These are phyloP conservation scores for Tyria jacobaeae DNA, from an alignment of 2,888 invertebrate genomes.

Conservation along the genomic window DNA sequence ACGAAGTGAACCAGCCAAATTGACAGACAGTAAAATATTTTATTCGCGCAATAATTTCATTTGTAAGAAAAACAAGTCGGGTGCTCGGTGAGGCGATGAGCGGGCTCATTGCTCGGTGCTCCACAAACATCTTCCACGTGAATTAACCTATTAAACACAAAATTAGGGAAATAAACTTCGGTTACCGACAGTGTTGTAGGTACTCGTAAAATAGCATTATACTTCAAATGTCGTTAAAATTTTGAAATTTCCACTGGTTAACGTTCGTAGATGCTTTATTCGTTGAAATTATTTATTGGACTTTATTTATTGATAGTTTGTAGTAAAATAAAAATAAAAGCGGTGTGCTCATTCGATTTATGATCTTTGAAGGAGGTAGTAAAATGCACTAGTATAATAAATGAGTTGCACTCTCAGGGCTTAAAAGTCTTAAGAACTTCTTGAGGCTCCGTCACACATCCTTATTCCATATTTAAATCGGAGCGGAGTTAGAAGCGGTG, in stretches of 20 bases:
- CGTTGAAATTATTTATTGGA: conserved; percentile 29
- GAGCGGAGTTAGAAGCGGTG: conserved; percentile 38
- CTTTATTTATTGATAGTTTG: conserved; percentile 26
- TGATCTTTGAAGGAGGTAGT: conserved; percentile 6
- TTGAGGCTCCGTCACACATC: conserved; percentile 39
- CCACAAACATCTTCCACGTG: conserved; percentile 79
- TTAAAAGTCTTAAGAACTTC: conserved; percentile 36
- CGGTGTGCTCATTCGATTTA: conserved; percentile 14
- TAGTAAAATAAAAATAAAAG: conserved; percentile 21
- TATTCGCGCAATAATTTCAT: conserved; percentile 84
- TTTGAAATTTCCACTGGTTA: conserved; percentile 32
- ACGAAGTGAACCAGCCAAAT: conserved; percentile 74
- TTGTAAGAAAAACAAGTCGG: conserved; percentile 82
- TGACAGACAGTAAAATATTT: conserved; percentile 87
- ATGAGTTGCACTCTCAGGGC: conserved; percentile 32
- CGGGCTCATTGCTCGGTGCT: conserved; percentile 48
- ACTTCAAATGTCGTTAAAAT: conserved; percentile 54
- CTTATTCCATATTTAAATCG: conserved; percentile 45
- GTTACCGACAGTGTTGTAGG: conserved; percentile 51
- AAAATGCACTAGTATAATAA: conserved; percentile 29
- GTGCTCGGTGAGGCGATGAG: conserved; percentile 37
- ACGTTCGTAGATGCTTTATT: conserved; percentile 30
- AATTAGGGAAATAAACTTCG: conserved; percentile 76
- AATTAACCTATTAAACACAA: conserved; percentile 82
- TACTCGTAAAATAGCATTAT: conserved; percentile 65